phyloP scores from a whole-genome alignment of 2,113 vertebrate species.

The Lepus europaeus region DNA sequence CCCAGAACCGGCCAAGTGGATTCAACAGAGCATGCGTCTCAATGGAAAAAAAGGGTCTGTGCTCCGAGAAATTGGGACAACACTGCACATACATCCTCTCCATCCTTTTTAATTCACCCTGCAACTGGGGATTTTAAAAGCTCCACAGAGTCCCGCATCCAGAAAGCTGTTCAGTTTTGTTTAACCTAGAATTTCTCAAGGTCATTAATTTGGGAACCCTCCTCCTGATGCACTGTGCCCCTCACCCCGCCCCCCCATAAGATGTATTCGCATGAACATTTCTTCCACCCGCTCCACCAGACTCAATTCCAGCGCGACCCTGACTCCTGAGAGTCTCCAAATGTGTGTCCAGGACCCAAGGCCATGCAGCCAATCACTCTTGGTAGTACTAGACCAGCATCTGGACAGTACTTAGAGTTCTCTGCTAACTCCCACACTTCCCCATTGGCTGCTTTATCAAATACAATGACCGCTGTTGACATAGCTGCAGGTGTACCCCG shows the following conservation, averaged over 20 bases:
- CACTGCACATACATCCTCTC: fast-evolving
- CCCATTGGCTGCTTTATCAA: background rate
- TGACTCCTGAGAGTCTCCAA: background rate
- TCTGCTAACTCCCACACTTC: background rate
- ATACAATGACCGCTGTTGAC: too few species aligned
- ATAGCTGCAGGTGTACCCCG: background rate
- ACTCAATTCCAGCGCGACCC: background rate
- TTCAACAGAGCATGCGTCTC: background rate
- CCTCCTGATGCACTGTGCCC: too few species aligned
- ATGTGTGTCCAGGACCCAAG: background rate
- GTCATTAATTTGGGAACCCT: background rate
- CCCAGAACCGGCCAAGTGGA: background rate
- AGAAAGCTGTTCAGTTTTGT: background rate
- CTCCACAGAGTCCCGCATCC: background rate
- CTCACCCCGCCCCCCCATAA: too few species aligned
- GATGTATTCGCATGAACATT: background rate
- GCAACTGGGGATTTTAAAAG: background rate
- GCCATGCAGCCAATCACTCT: background rate
- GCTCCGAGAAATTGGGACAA: background rate
- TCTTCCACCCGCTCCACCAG: background rate
- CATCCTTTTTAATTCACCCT: background rate
- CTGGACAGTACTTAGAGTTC: background rate
- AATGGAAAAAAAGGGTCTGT: background rate
- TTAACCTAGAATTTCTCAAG: background rate
- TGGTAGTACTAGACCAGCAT: background rate